These are phyloP conservation scores for pig (Sus scrofa) DNA, from an alignment of 2,113 vertebrate species.

Conservation along the genomic window T2T-Sscrofa CM000814.6:115864001-115864500, in stretches of 20 bases:
- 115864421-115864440: background rate
- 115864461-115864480: background rate
- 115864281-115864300: too few relatives aligned
- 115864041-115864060: background rate
- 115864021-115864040: background rate
- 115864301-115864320: too few relatives aligned
- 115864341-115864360: too few relatives aligned
- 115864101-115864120: background rate
- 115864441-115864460: background rate
- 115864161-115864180: background rate
- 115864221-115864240: too few relatives aligned
- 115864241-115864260: too few relatives aligned
- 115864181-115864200: background rate
- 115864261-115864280: too few relatives aligned
- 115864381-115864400: too few relatives aligned
- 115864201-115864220: too few relatives aligned
- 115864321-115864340: too few relatives aligned
- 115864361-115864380: too few relatives aligned
- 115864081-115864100: background rate
- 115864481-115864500: background rate
- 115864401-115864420: too few relatives aligned
- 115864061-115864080: background rate
- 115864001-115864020: background rate
- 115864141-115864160: background rate
- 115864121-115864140: conserved; percentile 28